A percentile compares a stretch with the other conserved stretches of the same genome.
Evolutionary conservation across 2,113 vertebrate genomes (phyloP).

Genomic region (Anguilla rostrata): DNA sequence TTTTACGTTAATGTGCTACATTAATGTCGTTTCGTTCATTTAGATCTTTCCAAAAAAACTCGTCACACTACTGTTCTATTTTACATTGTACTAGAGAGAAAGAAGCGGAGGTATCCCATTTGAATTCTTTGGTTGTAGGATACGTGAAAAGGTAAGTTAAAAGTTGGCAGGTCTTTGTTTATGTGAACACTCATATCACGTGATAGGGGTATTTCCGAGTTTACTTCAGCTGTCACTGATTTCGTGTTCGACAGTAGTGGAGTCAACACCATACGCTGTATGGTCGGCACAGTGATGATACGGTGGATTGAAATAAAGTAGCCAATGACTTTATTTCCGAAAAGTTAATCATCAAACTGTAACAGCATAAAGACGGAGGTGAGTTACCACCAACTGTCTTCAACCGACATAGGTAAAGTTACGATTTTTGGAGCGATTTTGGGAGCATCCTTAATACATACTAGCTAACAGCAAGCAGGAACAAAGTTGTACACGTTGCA

Average conservation of each 20-base stretch:
- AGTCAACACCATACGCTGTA: conserved; percentile 13
- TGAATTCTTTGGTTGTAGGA: too few relatives aligned
- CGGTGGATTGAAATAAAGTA: conserved; percentile 6
- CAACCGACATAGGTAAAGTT: neutral
- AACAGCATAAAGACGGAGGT: conserved; percentile 40
- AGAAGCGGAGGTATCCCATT: too few relatives aligned
- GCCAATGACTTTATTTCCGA: neutral
- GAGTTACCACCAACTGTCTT: neutral
- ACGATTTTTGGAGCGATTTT: neutral
- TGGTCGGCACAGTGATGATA: neutral
- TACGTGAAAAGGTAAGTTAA: too few relatives aligned
- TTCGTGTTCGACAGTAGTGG: conserved; percentile 24
- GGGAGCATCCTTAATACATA: neutral
- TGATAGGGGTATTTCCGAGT: neutral
- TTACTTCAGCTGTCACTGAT: conserved; percentile 39
- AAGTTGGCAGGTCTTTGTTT: neutral
- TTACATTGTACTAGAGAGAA: too few relatives aligned
- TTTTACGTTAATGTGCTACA: too few relatives aligned
- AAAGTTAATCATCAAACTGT: neutral
- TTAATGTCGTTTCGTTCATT: too few relatives aligned
- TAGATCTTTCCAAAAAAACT: too few relatives aligned
- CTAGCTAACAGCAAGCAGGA: neutral
- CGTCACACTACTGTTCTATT: too few relatives aligned
- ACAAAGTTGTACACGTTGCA: conserved; percentile 6
- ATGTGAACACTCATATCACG: neutral